A percentile compares a stretch with the other conserved stretches of the same genome.
Conservation (phyloP, 2,113 vertebrate species). For the Apteryx mantelli region DNA sequence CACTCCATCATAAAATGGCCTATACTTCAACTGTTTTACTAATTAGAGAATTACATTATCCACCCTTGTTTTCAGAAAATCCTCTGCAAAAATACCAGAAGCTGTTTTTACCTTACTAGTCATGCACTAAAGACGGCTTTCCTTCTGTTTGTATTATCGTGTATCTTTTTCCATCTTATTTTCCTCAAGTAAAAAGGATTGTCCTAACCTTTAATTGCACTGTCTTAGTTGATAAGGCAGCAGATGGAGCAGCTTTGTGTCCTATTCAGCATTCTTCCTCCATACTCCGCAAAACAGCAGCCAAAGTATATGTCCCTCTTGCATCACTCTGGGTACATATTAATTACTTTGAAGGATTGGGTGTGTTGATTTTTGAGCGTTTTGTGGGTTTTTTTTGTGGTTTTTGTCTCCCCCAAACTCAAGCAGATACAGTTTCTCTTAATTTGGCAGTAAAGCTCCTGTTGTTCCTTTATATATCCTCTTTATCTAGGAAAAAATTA, state of each 20-base stretch:
- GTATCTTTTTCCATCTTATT: neutral
- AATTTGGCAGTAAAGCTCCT: neutral
- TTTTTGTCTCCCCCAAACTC: neutral
- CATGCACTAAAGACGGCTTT: neutral
- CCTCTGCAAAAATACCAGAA: constrained; percentile 10
- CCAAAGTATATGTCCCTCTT: neutral
- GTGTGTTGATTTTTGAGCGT: neutral
- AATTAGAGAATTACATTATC: neutral
- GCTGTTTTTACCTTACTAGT: neutral
- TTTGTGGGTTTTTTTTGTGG: neutral
- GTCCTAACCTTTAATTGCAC: neutral
- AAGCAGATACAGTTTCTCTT: neutral
- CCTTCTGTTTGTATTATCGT: neutral
- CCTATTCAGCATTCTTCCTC: neutral
- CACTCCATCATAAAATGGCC: neutral
- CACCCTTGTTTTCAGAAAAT: neutral
- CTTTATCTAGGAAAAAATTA: neutral
- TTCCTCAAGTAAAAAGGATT: neutral
- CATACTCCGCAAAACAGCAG: neutral
- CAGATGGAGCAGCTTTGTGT: neutral
- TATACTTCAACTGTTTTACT: neutral
- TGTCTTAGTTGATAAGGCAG: neutral
- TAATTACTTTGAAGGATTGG: neutral
- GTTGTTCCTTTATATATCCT: neutral
- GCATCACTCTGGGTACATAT: neutral